These are phyloP conservation scores for Cinclus cinclus DNA, from an alignment of 2,113 vertebrate genomes.

Conservation along the genomic window DNA sequence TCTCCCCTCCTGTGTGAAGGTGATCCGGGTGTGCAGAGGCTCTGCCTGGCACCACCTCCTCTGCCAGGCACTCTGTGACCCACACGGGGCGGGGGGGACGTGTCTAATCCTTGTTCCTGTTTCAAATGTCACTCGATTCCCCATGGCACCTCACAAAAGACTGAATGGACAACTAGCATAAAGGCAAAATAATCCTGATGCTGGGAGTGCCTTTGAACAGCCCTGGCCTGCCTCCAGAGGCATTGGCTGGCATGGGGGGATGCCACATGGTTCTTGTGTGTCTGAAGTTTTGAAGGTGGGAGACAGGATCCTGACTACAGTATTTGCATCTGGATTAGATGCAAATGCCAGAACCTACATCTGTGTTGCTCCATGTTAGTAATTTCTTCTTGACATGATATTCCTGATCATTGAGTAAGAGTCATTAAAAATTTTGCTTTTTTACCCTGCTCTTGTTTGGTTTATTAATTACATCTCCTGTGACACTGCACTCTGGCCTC, in stretches of 20 bases:
- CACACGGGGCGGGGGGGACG: fast-evolving
- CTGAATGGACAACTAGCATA: slow-evolving; percentile 1
- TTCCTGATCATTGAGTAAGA: neutral
- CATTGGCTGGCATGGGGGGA: fast-evolving
- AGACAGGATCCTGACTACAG: neutral
- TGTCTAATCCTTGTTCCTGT: neutral
- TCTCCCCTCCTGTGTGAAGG: neutral
- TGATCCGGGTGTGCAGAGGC: fast-evolving
- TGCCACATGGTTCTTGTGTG: neutral
- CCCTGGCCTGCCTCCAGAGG: neutral
- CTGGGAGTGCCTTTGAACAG: slow-evolving; percentile 20
- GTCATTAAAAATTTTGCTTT: neutral
- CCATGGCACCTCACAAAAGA: neutral
- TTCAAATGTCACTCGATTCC: neutral
- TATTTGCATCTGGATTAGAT: neutral
- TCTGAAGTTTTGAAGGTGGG: neutral
- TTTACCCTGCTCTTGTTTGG: neutral
- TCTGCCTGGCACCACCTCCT: neutral
- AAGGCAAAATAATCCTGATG: neutral
- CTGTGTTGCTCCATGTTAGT: neutral
- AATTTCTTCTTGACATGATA: neutral
- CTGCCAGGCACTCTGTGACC: neutral
- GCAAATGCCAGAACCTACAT: neutral
- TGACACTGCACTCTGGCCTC: neutral
- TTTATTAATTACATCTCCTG: neutral